Evolutionary conservation across 1,140 invertebrate species (phyloP).

Genomic region (Uloborus diversus): DNA sequence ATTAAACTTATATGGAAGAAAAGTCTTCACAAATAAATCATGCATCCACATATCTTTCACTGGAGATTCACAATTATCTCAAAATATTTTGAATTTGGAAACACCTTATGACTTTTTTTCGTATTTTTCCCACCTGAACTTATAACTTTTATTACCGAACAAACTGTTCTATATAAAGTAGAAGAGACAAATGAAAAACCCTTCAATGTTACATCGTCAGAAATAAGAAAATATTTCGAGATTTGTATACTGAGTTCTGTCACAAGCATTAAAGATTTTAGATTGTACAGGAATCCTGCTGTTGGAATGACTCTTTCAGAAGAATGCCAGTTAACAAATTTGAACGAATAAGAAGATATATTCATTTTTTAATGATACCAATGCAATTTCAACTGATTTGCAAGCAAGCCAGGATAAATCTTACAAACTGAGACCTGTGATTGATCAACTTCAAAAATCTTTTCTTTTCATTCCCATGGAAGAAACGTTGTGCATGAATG

Average conservation of each 20-base stretch:
- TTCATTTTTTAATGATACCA: constrained; percentile 16
- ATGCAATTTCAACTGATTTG: no score
- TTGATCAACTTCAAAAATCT: neutral
- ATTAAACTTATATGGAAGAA: no score
- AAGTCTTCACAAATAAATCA: no score
- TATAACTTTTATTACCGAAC: neutral
- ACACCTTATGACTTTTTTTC: neutral
- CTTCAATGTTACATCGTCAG: neutral
- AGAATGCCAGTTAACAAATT: constrained; percentile 7
- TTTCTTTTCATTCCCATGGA: neutral
- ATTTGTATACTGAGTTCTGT: neutral
- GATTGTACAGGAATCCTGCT: neutral
- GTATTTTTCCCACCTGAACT: neutral
- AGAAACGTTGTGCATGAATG: neutral
- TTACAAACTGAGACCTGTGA: constrained; percentile 2
- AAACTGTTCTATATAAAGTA: neutral
- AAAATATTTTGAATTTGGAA: no score
- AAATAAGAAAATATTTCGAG: neutral
- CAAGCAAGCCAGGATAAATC: neutral
- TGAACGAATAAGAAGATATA: neutral
- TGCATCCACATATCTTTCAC: no score
- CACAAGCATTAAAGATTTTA: neutral
- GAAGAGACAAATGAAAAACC: neutral
- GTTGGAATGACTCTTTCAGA: neutral
- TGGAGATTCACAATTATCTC: no score